These are phyloP conservation scores for Acridotheres tristis DNA, from an alignment of 2,797 vertebrate genomes.

Conservation along the genomic window DNA sequence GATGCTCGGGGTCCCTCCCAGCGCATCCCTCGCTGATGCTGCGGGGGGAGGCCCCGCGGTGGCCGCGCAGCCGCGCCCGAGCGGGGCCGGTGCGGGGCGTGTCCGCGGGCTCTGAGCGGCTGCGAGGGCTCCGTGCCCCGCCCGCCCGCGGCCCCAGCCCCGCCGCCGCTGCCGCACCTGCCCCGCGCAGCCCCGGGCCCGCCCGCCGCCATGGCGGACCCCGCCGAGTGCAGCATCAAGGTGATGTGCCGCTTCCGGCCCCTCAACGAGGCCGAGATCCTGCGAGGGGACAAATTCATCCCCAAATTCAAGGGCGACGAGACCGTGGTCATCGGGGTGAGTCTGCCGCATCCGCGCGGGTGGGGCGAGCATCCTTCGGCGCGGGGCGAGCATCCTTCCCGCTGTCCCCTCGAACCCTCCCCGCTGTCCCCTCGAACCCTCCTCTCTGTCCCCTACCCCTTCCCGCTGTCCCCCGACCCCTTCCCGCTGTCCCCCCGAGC, in stretches of 20 bases:
- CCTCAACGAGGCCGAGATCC: constrained; percentile 88
- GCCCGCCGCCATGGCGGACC: constrained; percentile 78
- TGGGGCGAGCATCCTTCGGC: no score
- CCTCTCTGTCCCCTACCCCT: not conserved
- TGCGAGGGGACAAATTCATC: constrained; percentile 89
- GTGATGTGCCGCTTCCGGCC: constrained; percentile 96
- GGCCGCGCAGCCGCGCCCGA: not conserved
- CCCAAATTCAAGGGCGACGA: constrained; percentile 93
- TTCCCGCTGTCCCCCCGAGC: not conserved
- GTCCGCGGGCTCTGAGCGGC: not conserved
- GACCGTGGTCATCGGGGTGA: constrained; percentile 91
- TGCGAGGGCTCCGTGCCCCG: not conserved
- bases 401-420: not conserved
- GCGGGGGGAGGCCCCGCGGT: not conserved
- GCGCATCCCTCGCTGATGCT: no score
- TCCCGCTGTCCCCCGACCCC: not conserved
- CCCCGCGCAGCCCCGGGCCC: not conserved
- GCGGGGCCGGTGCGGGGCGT: not conserved
- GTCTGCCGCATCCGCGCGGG: not conserved
- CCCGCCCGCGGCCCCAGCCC: not conserved
- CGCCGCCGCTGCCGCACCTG: not conserved
- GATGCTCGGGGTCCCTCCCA: no score
- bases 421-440: not conserved
- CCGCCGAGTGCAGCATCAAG: constrained; percentile 92
- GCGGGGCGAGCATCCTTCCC: no score